These are phyloP conservation scores for Eretmocerus hayati DNA, from an alignment of 2,888 invertebrate genomes.

Conservation along the genomic window DNA sequence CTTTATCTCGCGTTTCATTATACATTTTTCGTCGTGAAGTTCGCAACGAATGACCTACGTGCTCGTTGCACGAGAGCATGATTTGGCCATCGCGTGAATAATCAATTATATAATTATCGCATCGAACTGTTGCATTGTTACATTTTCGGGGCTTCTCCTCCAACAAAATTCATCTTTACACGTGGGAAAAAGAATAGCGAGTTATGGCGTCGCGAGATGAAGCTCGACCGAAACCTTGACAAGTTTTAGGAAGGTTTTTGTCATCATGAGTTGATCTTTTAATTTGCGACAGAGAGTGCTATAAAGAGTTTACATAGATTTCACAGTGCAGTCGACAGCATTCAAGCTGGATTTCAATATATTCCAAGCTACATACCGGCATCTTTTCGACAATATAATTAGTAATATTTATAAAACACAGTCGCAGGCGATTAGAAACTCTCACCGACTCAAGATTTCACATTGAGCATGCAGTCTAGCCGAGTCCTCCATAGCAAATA, in stretches of 20 bases:
- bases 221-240: slow-evolving; percentile 16
- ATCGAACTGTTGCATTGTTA: slow-evolving; percentile 7
- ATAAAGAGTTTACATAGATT: slow-evolving; percentile 11
- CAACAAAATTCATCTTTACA: slow-evolving; percentile 20
- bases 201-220: slow-evolving; percentile 14
- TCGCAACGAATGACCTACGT: slow-evolving; percentile 4
- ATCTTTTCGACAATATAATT: neutral
- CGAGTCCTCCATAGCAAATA: slow-evolving; percentile 15
- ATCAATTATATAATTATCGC: slow-evolving; percentile 18
- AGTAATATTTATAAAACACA: slow-evolving; percentile 17
- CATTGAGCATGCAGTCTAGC: slow-evolving; percentile 10
- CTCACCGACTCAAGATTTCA: slow-evolving; percentile 6
- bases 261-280: too few relatives aligned
- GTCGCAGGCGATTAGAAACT: slow-evolving; percentile 13
- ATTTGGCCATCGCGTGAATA: slow-evolving; percentile 11
- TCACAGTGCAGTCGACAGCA: slow-evolving; percentile 13
- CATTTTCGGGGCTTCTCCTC: slow-evolving; percentile 2
- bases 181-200: slow-evolving; percentile 1
- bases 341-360: slow-evolving; percentile 5
- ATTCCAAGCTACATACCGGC: slow-evolving; percentile 1
- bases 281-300: slow-evolving; percentile 14
- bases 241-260: slow-evolving; percentile 9
- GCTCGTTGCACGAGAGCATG: slow-evolving; percentile 11
- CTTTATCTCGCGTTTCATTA: slow-evolving; percentile 24
- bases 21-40: slow-evolving; percentile 24